These are phyloP conservation scores for Aricia agestis DNA, from an alignment of 1,140 invertebrate genomes.

Conservation along the genomic window DNA sequence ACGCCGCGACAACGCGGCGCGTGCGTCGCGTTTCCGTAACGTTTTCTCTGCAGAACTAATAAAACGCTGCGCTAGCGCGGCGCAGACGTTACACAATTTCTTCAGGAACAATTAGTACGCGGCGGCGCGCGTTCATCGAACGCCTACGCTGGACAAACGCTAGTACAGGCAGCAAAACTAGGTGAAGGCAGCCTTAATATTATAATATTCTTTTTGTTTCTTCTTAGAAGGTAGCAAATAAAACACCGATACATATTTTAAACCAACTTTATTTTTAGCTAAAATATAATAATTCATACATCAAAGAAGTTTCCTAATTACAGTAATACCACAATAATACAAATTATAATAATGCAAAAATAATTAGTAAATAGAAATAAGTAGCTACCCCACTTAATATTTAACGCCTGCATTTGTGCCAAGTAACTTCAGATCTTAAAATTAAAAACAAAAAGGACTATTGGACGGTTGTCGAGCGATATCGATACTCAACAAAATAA, in stretches of 20 bases:
- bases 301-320: slow-evolving; percentile 70
- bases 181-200: too few species aligned
- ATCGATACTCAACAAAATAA: slow-evolving; percentile 31
- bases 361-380: slow-evolving; percentile 40
- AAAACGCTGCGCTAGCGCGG: too few species aligned
- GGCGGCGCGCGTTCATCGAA: too few species aligned
- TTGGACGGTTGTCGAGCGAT: slow-evolving; percentile 58
- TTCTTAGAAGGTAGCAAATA: background rate
- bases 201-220: too few species aligned
- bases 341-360: slow-evolving; percentile 42
- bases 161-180: too few species aligned
- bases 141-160: too few species aligned
- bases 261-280: slow-evolving; percentile 76
- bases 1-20: too few species aligned
- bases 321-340: slow-evolving; percentile 65
- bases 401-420: slow-evolving; percentile 48
- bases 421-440: slow-evolving; percentile 47
- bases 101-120: too few species aligned
- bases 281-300: slow-evolving; percentile 76
- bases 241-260: slow-evolving; percentile 59
- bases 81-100: too few species aligned
- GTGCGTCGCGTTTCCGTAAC: too few species aligned
- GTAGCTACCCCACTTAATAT: slow-evolving; percentile 55
- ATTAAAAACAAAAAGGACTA: slow-evolving; percentile 39
- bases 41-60: too few species aligned